Base-by-base conservation (phyloP, 1,140 invertebrate genomes). In the Hyles vespertilio region DNA sequence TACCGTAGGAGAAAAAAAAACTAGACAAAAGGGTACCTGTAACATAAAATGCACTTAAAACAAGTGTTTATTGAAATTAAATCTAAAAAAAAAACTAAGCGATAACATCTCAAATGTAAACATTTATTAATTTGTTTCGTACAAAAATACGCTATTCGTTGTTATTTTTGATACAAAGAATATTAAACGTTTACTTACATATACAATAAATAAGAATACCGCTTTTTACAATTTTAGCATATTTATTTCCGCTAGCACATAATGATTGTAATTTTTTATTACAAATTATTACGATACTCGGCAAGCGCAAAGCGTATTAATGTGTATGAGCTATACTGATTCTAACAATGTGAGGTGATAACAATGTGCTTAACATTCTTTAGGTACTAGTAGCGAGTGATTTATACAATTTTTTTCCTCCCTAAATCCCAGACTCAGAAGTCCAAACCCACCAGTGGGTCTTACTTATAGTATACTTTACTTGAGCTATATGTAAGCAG, bases 71-170 rank as follows among this genome's bases (percentile, higher is more conserved):
- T 44, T 53, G 45, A 51, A 47, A 57, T 47, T 56, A 50, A 9
- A 51, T 51, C 50, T 51, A 51, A 34, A 51, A 51, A 10, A n/a
- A 22, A 22, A 22, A 22, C 50, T 51, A 51, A 51, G 50, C 32
- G 33, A 22, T 50, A 50, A 50, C 48, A 50, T 2, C 34, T 34
- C 50, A 51, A 32, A 33, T 22, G 50, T 3, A 32, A 50, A n/a
- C 3, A 50, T 50, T 50, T 53, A 61, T 61, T 68, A 51, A 61
- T 47, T 56, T 51, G 51, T 70, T 72, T 69, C 61, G 70, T 80
- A 77, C 60, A 77, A 79, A 79, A 79, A 79, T 79, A 79, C 66
- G 32, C 46, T 50, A 32, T 59, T 51, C 51, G 69, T 59, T 58
- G 54, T 73, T 68, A 69, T 67, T 69, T 70, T 65, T 53, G 49